phyloP scores from a whole-genome alignment of 2,113 vertebrate genomes.

The Corapipo altera region DNA sequence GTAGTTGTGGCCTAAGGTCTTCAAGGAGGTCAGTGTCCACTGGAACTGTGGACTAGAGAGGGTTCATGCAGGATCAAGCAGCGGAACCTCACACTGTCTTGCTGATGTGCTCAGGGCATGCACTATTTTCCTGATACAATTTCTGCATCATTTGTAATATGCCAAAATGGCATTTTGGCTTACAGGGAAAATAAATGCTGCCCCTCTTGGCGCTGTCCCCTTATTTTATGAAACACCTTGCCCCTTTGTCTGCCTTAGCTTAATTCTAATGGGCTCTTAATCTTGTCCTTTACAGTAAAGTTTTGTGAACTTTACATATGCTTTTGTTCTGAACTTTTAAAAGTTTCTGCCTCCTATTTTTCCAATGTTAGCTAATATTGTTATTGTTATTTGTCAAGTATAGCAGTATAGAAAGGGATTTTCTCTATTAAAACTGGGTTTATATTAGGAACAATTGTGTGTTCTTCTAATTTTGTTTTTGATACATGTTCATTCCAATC shows the following conservation, averaged over 20 bases:
- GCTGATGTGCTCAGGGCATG: neutral
- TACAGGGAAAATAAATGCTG: neutral
- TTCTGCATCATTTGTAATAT: neutral
- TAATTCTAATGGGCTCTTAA: neutral
- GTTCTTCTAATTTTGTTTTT: slow-evolving; percentile 62
- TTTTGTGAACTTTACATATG: neutral
- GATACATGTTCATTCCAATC: slow-evolving; percentile 44
- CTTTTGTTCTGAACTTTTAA: neutral
- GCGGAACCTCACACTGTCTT: neutral
- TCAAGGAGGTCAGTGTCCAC: neutral
- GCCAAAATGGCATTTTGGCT: neutral
- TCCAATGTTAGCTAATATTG: neutral
- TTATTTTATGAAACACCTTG: neutral
- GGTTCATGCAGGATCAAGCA: neutral
- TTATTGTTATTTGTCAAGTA: neutral
- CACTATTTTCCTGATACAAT: neutral
- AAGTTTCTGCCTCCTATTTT: neutral
- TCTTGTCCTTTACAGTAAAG: neutral
- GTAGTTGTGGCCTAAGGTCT: neutral
- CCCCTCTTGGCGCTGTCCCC: neutral
- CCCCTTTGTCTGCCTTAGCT: neutral
- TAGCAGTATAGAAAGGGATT: neutral
- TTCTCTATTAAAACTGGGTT: slow-evolving; percentile 8
- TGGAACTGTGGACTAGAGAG: neutral
- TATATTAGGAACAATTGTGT: slow-evolving; percentile 40